Evolutionary conservation across 2,888 invertebrate species (phyloP).

Genomic region (Macaria liturata): DNA sequence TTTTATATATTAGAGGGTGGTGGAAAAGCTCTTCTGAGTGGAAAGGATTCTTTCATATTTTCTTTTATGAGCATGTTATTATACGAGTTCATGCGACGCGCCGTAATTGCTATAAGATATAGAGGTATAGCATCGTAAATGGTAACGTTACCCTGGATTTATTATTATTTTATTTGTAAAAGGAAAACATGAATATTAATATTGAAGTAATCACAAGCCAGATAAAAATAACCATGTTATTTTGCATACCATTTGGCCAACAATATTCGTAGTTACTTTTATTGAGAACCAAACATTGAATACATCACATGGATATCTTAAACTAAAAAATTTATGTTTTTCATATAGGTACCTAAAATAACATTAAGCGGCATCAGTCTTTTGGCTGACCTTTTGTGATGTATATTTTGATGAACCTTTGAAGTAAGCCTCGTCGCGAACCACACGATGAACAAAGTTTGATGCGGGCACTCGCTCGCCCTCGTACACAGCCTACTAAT

Average conservation of each 20-base stretch:
- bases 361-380: background rate
- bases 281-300: too few relatives aligned
- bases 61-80: constrained; percentile 33
- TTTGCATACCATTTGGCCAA: too few relatives aligned
- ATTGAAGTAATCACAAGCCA: constrained; percentile 3
- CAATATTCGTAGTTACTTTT: too few relatives aligned
- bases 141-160: constrained; percentile 17
- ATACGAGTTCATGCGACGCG: constrained; percentile 24
- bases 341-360: too few relatives aligned
- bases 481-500: constrained; percentile 5
- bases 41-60: constrained; percentile 43
- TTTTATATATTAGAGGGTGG: constrained; percentile 58
- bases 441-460: constrained; percentile 15
- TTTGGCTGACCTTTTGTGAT: constrained; percentile 9
- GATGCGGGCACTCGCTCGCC: constrained; percentile 13
- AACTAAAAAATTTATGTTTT: too few relatives aligned
- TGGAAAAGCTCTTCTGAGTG: constrained; percentile 41
- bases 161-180: constrained; percentile 16
- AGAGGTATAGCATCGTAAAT: constrained; percentile 24
- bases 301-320: too few relatives aligned
- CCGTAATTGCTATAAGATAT: constrained; percentile 31
- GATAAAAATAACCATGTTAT: too few relatives aligned
- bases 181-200: constrained; percentile 9
- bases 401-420: constrained; percentile 15
- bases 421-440: constrained; percentile 7